These are phyloP conservation scores for Chromoteleia sp. DNA, from an alignment of 2,888 invertebrate genomes.

Conservation along the genomic window DNA sequence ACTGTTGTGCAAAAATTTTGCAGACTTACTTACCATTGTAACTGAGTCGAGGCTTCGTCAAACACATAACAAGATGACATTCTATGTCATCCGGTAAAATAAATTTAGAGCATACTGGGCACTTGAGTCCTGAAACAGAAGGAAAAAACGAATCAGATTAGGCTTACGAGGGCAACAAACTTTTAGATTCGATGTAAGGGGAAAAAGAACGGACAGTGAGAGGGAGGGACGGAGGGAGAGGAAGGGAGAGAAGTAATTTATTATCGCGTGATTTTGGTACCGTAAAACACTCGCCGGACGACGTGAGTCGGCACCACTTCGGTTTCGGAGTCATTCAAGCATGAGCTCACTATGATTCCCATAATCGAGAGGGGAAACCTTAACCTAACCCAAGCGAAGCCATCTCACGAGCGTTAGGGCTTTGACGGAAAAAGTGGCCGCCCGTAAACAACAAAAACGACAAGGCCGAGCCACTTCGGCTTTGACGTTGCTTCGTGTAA, in stretches of 20 bases:
- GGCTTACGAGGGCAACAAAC: background rate
- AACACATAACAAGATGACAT: slow-evolving; percentile 99
- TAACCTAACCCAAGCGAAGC: slow-evolving; percentile 69
- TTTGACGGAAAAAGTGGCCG: slow-evolving; percentile 30
- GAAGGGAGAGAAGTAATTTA: background rate
- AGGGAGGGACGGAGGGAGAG: background rate
- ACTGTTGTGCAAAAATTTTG: too few relatives aligned
- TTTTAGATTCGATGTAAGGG: background rate
- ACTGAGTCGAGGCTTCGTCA: slow-evolving; percentile 98
- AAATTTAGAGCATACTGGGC: slow-evolving; percentile 99
- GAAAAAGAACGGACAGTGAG: too few relatives aligned
- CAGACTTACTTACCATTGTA: slow-evolving; percentile 93
- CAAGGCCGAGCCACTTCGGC: slow-evolving; percentile 51
- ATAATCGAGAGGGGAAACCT: slow-evolving; percentile 78
- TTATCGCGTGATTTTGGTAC: slow-evolving; percentile 70
- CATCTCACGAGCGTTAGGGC: slow-evolving; percentile 6
- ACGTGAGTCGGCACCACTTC: slow-evolving; percentile 82
- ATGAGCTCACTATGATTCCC: slow-evolving; percentile 84
- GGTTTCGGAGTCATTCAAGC: slow-evolving; percentile 82
- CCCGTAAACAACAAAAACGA: slow-evolving; percentile 42
- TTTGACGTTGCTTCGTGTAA: slow-evolving; percentile 47
- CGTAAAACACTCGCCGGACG: slow-evolving; percentile 82
- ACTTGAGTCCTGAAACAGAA: slow-evolving; percentile 95
- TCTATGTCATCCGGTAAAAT: slow-evolving; percentile 99
- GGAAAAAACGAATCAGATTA: slow-evolving; percentile 40